A percentile compares a stretch with the other conserved stretches of the same genome.
Evolutionary conservation across 2,888 invertebrate species (phyloP).

Genomic region (Hipparchia sbordonii): DNA sequence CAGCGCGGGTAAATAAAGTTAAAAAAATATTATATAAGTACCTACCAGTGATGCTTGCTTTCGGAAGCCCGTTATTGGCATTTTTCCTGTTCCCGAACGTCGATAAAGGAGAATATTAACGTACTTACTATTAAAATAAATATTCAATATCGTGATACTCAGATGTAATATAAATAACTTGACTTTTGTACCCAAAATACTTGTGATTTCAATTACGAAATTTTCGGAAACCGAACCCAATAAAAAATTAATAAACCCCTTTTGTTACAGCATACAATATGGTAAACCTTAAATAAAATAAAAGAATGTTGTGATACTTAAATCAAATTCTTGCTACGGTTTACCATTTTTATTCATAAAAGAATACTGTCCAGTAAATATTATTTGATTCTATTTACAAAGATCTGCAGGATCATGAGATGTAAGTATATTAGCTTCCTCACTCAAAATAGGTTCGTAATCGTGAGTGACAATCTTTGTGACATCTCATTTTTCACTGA

Average conservation of each 20-base stretch:
- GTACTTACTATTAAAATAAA: constrained; percentile 42
- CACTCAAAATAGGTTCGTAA: too few relatives aligned
- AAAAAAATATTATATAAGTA: not conserved
- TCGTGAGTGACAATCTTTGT: too few relatives aligned
- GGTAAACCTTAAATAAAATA: too few relatives aligned
- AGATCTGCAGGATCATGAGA: too few relatives aligned
- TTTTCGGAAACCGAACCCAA: constrained; percentile 19
- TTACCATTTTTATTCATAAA: too few relatives aligned
- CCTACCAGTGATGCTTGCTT: constrained; percentile 38
- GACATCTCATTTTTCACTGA: too few relatives aligned
- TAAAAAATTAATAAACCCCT: constrained; percentile 29
- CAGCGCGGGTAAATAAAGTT: too few relatives aligned
- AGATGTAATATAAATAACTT: constrained; percentile 34
- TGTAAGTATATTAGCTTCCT: too few relatives aligned
- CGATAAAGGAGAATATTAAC: constrained; percentile 38
- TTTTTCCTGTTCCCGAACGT: constrained; percentile 43
- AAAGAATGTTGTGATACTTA: too few relatives aligned
- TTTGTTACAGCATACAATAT: constrained; percentile 18
- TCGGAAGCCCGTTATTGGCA: constrained; percentile 44
- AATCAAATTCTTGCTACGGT: too few relatives aligned
- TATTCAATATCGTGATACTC: constrained; percentile 42
- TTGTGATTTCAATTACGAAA: constrained; percentile 33
- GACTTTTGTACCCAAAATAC: constrained; percentile 30
- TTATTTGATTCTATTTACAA: too few relatives aligned
- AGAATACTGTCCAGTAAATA: too few relatives aligned